phyloP scores from a whole-genome alignment of 2,888 invertebrate species.

The Melinaea marsaeus region DNA sequence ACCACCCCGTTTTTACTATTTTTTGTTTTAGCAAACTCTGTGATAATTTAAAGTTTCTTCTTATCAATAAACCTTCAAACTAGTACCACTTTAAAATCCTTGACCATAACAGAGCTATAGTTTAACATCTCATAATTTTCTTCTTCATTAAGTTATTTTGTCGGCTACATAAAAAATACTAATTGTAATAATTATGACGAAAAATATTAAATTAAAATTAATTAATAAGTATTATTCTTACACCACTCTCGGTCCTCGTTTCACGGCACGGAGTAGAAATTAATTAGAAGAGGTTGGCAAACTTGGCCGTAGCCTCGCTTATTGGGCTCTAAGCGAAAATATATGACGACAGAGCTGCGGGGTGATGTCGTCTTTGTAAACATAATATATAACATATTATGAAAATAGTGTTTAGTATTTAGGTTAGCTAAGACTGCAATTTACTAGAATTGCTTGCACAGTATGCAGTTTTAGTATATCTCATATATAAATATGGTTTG shows the following conservation, averaged over 20 bases:
- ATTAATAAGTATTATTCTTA: conserved; percentile 21
- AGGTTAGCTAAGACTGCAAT: conserved; percentile 2
- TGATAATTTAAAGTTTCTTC: too few species aligned
- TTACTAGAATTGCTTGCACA: conserved; percentile 6
- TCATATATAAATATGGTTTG: not conserved
- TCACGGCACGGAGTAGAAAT: conserved; percentile 70
- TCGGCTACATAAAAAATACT: too few species aligned
- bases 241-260: conserved; percentile 46
- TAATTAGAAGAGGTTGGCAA: conserved; percentile 74
- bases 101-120: too few species aligned
- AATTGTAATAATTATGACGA: too few species aligned
- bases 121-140: too few species aligned
- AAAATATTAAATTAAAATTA: not conserved
- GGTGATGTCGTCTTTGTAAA: conserved; percentile 22
- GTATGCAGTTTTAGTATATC: not conserved
- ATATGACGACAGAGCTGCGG: conserved; percentile 55
- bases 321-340: conserved; percentile 70
- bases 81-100: too few species aligned
- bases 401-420: conserved; percentile 3
- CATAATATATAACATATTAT: conserved; percentile 4
- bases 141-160: too few species aligned
- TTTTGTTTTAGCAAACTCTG: too few species aligned
- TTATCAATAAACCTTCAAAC: too few species aligned
- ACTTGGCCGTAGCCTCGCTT: conserved; percentile 63
- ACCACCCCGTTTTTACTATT: too few species aligned